Evolutionary conservation across 2,888 invertebrate species (phyloP).

Genomic region (Sphaeridia pumilis): DNA sequence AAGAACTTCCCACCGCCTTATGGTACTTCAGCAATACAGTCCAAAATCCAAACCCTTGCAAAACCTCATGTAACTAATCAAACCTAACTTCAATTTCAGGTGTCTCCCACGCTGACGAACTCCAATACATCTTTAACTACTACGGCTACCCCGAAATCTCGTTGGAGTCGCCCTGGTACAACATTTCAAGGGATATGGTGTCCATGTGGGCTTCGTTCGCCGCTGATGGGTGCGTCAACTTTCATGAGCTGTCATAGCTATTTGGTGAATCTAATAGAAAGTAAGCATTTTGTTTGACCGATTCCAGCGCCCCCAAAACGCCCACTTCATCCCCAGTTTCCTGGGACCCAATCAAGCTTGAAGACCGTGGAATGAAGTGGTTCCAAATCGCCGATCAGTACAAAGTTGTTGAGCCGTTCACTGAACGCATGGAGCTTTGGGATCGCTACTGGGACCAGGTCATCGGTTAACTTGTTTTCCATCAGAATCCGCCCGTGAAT

Average conservation of each 20-base stretch:
- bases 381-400: constrained; percentile 6
- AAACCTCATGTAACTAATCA: no score
- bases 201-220: constrained; percentile 12
- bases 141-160: constrained; percentile 13
- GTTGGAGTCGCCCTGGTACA: constrained; percentile 8
- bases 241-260: background rate
- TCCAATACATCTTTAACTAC: constrained; percentile 12
- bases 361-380: constrained; percentile 12
- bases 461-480: no score
- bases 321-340: background rate
- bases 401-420: constrained; percentile 6
- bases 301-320: constrained; percentile 1
- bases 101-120: constrained; percentile 11
- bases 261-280: no score
- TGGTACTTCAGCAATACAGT: no score
- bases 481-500: no score
- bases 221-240: constrained; percentile 2
- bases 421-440: constrained; percentile 1
- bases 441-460: no score
- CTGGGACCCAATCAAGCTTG: background rate
- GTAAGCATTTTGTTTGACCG: background rate
- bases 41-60: no score
- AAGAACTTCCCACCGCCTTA: constrained; percentile 9
- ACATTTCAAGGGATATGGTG: constrained; percentile 5
- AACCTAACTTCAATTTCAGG: no score